phyloP scores from a whole-genome alignment of 2,113 vertebrate species.

The Ophiodon elongatus region DNA sequence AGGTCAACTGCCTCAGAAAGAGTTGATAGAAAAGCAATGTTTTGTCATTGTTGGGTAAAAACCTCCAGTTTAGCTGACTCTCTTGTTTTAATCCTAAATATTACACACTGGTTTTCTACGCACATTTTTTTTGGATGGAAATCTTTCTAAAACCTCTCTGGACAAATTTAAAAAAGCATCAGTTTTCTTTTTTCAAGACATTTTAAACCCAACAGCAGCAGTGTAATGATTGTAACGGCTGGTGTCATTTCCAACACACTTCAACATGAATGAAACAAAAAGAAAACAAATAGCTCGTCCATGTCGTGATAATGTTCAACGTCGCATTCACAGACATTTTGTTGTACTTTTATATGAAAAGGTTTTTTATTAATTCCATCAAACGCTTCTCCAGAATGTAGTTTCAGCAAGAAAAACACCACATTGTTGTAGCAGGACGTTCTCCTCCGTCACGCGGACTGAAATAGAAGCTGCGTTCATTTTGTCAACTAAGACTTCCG shows the following conservation, averaged over 20 bases:
- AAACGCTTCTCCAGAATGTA: neutral
- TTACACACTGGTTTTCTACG: neutral
- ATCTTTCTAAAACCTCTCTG: neutral
- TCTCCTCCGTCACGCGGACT: too few relatives aligned
- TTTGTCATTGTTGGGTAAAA: neutral
- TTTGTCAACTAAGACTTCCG: too few relatives aligned
- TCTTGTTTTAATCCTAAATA: neutral
- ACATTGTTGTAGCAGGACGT: too few relatives aligned
- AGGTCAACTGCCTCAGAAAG: constrained; percentile 12
- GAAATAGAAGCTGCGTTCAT: too few relatives aligned
- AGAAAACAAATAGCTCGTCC: neutral
- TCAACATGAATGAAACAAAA: neutral
- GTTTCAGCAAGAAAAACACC: too few relatives aligned
- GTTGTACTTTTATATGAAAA: constrained; percentile 2
- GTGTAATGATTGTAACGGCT: neutral
- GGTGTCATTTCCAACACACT: constrained; percentile 2
- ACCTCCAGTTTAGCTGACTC: neutral
- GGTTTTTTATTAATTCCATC: neutral
- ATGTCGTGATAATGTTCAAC: neutral
- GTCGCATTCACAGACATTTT: neutral
- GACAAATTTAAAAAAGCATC: neutral
- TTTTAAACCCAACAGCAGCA: constrained; percentile 18
- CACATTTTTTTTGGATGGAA: neutral
- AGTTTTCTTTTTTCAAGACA: neutral
- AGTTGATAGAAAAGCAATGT: neutral